Conservation (phyloP, 2,797 vertebrate genomes). For the Dryobates pubescens region DNA sequence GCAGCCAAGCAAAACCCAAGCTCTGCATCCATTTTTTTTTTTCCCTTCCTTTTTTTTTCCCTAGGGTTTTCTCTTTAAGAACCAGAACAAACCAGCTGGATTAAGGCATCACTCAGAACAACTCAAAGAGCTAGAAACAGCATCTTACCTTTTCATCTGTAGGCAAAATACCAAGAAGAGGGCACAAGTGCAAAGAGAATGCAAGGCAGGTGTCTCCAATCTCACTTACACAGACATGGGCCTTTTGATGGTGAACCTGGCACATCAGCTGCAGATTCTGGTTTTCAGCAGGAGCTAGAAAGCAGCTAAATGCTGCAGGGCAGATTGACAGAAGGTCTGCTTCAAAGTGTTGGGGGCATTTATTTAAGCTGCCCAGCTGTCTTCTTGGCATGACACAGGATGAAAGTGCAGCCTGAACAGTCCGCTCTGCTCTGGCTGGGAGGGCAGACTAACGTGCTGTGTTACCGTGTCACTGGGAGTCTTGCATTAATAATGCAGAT, state of each 20-base stretch:
- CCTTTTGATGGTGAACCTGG: conserved; percentile 26
- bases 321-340: conserved; percentile 10
- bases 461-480: background rate
- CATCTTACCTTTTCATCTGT: conserved; percentile 39
- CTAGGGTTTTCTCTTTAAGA: conserved; percentile 17
- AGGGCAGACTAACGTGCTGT: rapidly evolving
- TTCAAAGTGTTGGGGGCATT: background rate
- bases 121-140: conserved; percentile 38
- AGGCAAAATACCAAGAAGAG: conserved; percentile 11
- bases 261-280: background rate
- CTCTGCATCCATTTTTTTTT: background rate
- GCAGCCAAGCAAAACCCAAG: background rate
- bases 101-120: conserved; percentile 9
- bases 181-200: background rate
- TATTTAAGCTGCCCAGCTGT: conserved; percentile 26
- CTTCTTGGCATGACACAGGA: background rate
- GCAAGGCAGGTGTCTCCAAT: background rate
- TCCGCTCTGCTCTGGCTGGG: background rate
- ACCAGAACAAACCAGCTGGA: background rate
- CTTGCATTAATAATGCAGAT: background rate
- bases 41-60: background rate
- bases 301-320: conserved; percentile 31
- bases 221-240: background rate
- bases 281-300: conserved; percentile 12
- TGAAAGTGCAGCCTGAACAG: background rate